Evolutionary conservation across 2,888 invertebrate genomes (phyloP).

Genomic region (Teleogryllus oceanicus): DNA sequence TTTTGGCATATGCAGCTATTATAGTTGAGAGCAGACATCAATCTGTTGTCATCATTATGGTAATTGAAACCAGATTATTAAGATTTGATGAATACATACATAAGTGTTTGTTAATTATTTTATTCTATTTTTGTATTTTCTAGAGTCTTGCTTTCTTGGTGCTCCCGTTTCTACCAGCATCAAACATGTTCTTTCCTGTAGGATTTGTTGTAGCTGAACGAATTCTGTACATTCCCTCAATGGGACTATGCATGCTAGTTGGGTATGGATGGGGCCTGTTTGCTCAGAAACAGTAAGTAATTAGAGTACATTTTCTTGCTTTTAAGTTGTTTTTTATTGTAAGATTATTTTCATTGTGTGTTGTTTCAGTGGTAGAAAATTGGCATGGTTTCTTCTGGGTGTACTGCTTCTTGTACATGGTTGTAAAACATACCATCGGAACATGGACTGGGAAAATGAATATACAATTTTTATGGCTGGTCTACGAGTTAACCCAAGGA

Average conservation of each 20-base stretch:
- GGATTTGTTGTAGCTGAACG: conserved; percentile 96
- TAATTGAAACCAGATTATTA: conserved; percentile 44
- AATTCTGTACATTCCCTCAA: conserved; percentile 93
- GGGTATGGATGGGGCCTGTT: conserved; percentile 79
- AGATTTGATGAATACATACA: conserved; percentile 4
- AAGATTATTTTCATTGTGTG: neutral
- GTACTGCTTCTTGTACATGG: conserved; percentile 71
- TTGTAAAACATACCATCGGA: conserved; percentile 80
- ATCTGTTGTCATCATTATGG: conserved; percentile 67
- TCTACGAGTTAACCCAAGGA: conserved; percentile 76
- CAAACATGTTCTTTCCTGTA: conserved; percentile 95
- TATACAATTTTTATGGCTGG: conserved; percentile 93
- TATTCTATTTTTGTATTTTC: conserved; percentile 41
- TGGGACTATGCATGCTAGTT: conserved; percentile 92
- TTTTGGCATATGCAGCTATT: conserved; percentile 55
- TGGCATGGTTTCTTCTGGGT: conserved; percentile 63
- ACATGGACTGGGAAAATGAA: conserved; percentile 91
- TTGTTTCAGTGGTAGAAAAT: conserved; percentile 52
- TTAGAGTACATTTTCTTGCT: neutral
- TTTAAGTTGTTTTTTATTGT: neutral
- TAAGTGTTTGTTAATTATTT: neutral
- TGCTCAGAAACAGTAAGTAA: conserved; percentile 56
- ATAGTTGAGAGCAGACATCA: conserved; percentile 59
- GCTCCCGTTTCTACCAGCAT: conserved; percentile 91
- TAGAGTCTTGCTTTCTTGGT: conserved; percentile 83